Percentiles rank a stretch among this genome's conserved stretches.
These are phyloP conservation scores for Eupithecia centaureata DNA, from an alignment of 2,888 invertebrate genomes.

Conservation along the genomic window DNA sequence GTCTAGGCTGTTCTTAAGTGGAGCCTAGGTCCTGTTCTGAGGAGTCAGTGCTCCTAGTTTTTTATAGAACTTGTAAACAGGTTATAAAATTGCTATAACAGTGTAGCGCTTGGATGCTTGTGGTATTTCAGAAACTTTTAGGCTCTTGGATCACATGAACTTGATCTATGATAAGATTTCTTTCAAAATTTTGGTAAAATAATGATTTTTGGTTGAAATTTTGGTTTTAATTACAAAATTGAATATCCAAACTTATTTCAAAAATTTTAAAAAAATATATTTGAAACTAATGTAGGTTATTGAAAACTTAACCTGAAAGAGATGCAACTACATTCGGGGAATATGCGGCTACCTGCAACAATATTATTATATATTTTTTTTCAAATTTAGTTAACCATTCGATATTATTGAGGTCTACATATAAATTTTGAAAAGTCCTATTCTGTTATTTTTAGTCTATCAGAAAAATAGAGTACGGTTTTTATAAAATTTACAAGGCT, in stretches of 20 bases:
- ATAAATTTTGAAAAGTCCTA: too few relatives aligned
- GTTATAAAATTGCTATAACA: conserved; percentile 19
- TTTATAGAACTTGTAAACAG: conserved; percentile 22
- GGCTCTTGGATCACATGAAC: not conserved
- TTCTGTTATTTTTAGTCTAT: too few relatives aligned
- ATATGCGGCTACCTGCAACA: conserved; percentile 15
- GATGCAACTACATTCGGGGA: conserved; percentile 20
- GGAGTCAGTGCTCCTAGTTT: conserved; percentile 18
- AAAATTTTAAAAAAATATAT: too few relatives aligned
- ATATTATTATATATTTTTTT: too few relatives aligned
- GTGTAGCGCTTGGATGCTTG: conserved; percentile 8
- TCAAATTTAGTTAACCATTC: too few relatives aligned
- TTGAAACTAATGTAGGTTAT: too few relatives aligned
- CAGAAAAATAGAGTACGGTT: too few relatives aligned
- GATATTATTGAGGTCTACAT: too few relatives aligned
- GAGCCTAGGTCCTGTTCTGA: conserved; percentile 3
- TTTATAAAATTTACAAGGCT: too few relatives aligned
- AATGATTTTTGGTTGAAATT: too few relatives aligned
- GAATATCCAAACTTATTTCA: not conserved
- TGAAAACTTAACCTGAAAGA: conserved; percentile 13
- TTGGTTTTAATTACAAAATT: not conserved
- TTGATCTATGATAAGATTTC: too few relatives aligned
- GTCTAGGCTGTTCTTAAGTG: not conserved
- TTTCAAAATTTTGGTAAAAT: too few relatives aligned
- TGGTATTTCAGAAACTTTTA: not conserved